Evolutionary conservation across 2,113 vertebrate species (phyloP).

Genomic region (Propithecus coquereli): DNA sequence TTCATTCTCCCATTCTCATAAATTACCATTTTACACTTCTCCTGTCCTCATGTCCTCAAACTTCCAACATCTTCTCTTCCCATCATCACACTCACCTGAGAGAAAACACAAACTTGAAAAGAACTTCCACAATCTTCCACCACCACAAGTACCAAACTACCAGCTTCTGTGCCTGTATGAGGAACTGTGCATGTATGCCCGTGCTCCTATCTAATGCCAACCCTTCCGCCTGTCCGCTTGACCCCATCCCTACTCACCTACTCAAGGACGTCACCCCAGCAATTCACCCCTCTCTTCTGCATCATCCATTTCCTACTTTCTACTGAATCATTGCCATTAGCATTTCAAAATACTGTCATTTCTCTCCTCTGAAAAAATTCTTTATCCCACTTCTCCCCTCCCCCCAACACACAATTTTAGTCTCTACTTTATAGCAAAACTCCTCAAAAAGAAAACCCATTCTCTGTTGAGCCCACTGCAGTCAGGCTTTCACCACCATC

Average conservation of each 20-base stretch:
- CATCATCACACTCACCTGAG: background rate
- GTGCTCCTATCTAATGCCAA: background rate
- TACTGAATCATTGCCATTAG: background rate
- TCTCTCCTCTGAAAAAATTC: background rate
- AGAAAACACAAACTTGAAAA: slow-evolving; percentile 5
- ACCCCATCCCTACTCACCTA: background rate
- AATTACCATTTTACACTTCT: background rate
- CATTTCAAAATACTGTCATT: background rate
- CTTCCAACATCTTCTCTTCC: background rate
- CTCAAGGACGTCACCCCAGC: background rate
- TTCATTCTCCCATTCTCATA: background rate
- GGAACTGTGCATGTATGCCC: background rate
- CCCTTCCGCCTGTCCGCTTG: background rate
- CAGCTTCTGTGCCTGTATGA: background rate
- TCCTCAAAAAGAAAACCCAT: background rate
- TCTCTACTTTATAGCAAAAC: background rate
- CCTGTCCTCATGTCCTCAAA: background rate
- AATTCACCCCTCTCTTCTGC: background rate
- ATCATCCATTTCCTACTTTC: background rate
- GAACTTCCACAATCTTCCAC: background rate
- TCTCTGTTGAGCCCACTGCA: background rate
- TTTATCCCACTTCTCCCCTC: background rate
- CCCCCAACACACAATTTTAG: background rate
- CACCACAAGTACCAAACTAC: background rate
- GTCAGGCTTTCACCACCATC: background rate